phyloP scores from a whole-genome alignment of 53 echinoderm and acorn worm species.

The Crossaster papposus region DNA sequence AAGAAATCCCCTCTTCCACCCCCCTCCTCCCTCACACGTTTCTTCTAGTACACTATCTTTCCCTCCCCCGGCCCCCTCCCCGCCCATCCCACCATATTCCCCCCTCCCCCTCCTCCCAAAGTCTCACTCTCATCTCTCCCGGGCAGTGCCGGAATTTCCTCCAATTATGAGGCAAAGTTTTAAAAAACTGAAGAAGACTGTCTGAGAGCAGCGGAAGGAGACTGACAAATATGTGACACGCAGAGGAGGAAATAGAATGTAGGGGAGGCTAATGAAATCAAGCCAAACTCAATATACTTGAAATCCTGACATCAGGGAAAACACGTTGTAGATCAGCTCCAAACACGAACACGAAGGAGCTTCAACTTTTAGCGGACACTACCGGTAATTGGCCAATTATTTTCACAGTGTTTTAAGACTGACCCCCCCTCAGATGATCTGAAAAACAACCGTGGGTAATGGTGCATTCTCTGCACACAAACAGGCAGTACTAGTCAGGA shows the following conservation, averaged over 20 bases:
- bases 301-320: conserved; percentile 55
- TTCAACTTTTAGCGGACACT: conserved; percentile 1
- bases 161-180: conserved; percentile 15
- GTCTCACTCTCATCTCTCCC: conserved; percentile 10
- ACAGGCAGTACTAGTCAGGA: conserved; percentile 47
- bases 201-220: conserved; percentile 59
- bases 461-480: conserved; percentile 49
- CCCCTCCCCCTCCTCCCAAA: neutral
- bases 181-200: conserved; percentile 63
- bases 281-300: conserved; percentile 63
- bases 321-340: conserved; percentile 34
- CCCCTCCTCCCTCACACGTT: neutral
- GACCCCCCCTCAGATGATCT: conserved; percentile 46
- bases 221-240: conserved; percentile 65
- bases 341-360: conserved; percentile 36
- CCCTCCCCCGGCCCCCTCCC: neutral
- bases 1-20: neutral
- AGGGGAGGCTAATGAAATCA: conserved; percentile 59
- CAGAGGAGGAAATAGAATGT: conserved; percentile 52
- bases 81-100: neutral
- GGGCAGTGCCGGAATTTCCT: conserved; percentile 50
- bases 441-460: conserved; percentile 54
- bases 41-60: neutral
- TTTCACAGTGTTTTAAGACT: conserved; percentile 63
- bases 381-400: conserved; percentile 65